Evolutionary conservation across 2,113 vertebrate genomes (phyloP).

Genomic region (Patagioenas fasciata): DNA sequence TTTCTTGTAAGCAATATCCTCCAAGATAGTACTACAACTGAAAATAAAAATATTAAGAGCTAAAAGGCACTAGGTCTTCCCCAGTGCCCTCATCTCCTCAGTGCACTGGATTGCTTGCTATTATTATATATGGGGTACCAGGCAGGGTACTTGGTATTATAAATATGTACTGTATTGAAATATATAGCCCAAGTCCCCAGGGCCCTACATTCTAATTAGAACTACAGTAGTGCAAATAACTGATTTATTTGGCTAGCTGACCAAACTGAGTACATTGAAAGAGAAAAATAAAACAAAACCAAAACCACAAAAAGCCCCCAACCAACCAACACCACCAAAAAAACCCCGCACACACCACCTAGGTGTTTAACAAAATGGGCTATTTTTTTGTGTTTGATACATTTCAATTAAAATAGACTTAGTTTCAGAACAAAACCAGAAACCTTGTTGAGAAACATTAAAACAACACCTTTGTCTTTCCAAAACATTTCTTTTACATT

Average conservation of each 20-base stretch:
- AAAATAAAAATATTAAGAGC: constrained; percentile 13
- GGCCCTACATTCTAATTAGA: constrained; percentile 20
- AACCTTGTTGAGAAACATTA: not conserved
- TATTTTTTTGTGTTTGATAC: not conserved
- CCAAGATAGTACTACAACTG: constrained; percentile 6
- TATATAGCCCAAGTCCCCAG: constrained; percentile 11
- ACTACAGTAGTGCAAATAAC: constrained; percentile 47
- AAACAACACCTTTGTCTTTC: not conserved
- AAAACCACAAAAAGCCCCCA: not conserved
- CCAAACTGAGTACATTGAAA: not conserved
- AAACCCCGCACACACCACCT: not conserved
- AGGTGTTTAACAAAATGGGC: not conserved
- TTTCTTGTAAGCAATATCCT: constrained; percentile 29
- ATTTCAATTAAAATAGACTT: not conserved
- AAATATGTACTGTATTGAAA: constrained; percentile 46
- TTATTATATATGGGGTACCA: constrained; percentile 16
- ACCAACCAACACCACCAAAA: too few relatives aligned
- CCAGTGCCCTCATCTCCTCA: not conserved
- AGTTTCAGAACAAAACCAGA: not conserved
- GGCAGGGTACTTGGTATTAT: not conserved
- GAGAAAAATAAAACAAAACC: not conserved
- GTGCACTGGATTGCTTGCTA: not conserved
- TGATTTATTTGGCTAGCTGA: constrained; percentile 51
- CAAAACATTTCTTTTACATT: not conserved
- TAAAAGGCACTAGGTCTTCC: constrained; percentile 3